Percentiles rank a stretch among this genome's conserved stretches.
Evolutionary conservation across 2,888 invertebrate genomes (phyloP).

Genomic region (Lithophane leautieri): DNA sequence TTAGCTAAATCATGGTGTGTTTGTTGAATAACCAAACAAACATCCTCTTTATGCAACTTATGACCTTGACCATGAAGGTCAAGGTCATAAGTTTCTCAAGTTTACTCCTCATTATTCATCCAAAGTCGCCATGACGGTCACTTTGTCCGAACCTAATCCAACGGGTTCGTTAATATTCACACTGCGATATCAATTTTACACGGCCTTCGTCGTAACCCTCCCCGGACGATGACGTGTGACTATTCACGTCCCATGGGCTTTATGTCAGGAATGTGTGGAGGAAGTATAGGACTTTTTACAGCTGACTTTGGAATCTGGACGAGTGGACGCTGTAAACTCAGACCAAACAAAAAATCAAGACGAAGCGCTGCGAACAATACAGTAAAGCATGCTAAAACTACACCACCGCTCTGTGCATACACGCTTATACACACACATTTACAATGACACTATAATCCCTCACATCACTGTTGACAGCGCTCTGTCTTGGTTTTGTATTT

Average conservation of each 20-base stretch:
- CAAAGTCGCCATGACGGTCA: constrained; percentile 7
- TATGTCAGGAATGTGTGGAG: constrained; percentile 23
- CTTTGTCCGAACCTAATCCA: constrained; percentile 23
- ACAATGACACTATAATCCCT: no score
- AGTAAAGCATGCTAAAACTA: no score
- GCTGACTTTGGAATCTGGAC: constrained; percentile 1
- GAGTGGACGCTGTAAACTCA: no score
- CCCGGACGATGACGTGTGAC: constrained; percentile 54
- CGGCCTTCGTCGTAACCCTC: constrained; percentile 64
- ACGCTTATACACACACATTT: no score
- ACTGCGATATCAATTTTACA: constrained; percentile 56
- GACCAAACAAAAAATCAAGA: no score
- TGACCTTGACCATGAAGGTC: not conserved
- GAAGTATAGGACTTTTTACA: constrained; percentile 3
- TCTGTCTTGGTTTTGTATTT: no score
- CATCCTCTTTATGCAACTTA: no score
- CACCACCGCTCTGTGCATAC: no score
- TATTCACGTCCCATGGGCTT: constrained; percentile 62
- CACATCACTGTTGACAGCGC: no score
- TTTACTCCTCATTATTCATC: constrained; percentile 14
- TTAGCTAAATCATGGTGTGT: no score
- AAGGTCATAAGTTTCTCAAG: no score
- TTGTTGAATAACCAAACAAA: not conserved
- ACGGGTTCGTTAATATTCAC: constrained; percentile 70
- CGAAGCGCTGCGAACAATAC: no score